Percentiles rank a stretch among this genome's conserved stretches.
Conservation (phyloP, 2,797 vertebrate genomes). For the Sciurus carolinensis region DNA sequence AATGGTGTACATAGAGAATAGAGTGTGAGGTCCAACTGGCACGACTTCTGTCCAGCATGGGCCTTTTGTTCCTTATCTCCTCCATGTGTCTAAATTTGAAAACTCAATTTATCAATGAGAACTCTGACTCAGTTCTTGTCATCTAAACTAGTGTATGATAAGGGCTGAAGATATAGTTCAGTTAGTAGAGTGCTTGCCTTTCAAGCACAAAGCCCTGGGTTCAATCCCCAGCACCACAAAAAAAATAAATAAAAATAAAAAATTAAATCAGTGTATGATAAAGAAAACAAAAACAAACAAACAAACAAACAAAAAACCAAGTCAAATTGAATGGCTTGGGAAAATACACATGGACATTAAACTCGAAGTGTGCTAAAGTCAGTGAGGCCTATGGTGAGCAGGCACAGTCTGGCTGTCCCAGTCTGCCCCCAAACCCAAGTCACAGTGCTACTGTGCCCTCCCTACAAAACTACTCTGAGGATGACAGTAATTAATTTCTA, state of each 20-base stretch:
- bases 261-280: neutral
- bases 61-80: neutral
- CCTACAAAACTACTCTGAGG: neutral
- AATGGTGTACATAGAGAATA: neutral
- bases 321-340: neutral
- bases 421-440: neutral
- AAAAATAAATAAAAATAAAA: no score
- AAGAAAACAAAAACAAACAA: no score
- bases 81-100: neutral
- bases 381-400: neutral
- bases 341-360: neutral
- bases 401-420: neutral
- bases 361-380: neutral
- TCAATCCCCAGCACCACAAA: no score
- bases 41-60: neutral
- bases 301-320: no score
- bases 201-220: no score
- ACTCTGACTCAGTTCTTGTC: neutral
- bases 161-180: no score
- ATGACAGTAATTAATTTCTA: neutral
- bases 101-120: neutral
- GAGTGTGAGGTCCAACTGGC: neutral
- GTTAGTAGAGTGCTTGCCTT: no score
- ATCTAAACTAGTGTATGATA: neutral
- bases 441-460: rapidly evolving